Conservation (phyloP, 2,888 invertebrate genomes). For the Mythimna vitellina region DNA sequence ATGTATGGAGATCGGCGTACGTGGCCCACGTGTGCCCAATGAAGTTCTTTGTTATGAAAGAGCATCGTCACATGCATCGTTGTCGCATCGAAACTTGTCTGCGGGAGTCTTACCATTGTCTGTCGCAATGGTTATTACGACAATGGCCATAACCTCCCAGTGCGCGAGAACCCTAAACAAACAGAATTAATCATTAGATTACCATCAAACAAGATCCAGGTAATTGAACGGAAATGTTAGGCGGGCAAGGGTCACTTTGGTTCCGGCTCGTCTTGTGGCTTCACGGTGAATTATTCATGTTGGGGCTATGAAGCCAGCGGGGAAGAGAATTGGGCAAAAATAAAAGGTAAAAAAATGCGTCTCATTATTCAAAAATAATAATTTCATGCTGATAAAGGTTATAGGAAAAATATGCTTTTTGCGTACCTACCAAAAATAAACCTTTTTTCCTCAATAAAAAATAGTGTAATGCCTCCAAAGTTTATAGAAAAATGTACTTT, state of each 20-base stretch:
- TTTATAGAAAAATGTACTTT: no score
- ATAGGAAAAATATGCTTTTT: no score
- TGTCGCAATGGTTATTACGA: background rate
- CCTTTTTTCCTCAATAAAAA: no score
- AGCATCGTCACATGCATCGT: background rate
- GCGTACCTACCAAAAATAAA: no score
- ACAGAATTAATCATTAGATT: conserved; percentile 67
- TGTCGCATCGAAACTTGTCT: background rate
- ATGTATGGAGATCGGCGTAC: no score
- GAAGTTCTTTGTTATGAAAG: background rate
- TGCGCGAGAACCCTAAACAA: conserved; percentile 37
- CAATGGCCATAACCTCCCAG: background rate
- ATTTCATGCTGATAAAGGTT: no score
- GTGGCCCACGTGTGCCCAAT: no score
- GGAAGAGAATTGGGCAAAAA: background rate
- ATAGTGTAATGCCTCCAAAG: no score
- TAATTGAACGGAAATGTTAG: conserved; percentile 70
- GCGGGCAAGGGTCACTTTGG: conserved; percentile 66
- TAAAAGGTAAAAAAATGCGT: no score
- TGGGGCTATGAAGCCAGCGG: conserved; percentile 42
- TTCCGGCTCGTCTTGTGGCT: conserved; percentile 59
- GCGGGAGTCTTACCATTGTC: background rate
- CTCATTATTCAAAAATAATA: no score
- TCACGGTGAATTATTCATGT: conserved; percentile 51
- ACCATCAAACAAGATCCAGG: conserved; percentile 67